Conservation (phyloP, 2,113 vertebrate genomes). For the Lamprologus lemairii region DNA sequence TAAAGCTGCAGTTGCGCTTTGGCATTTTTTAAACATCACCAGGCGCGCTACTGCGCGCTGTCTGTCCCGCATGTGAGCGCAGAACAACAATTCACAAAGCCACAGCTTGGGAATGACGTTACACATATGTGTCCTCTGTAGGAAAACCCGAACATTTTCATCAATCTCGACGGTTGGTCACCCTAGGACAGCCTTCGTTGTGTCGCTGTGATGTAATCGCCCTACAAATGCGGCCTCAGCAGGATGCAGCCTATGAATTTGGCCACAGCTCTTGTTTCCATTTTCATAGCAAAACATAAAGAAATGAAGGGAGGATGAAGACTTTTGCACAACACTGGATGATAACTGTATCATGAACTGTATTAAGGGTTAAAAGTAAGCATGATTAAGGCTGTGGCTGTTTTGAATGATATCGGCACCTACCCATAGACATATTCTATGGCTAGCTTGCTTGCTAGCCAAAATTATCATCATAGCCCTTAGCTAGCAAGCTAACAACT, state of each 20-base stretch:
- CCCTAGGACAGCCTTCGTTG: fast-evolving
- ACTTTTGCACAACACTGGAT: neutral
- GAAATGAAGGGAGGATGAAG: neutral
- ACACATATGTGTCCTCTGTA: too few species aligned
- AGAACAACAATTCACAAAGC: too few species aligned
- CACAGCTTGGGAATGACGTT: too few species aligned
- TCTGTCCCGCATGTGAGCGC: too few species aligned
- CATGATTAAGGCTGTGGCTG: neutral
- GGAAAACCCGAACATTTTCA: too few species aligned
- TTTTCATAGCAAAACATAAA: neutral
- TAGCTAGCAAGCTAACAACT: neutral
- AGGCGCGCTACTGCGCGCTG: too few species aligned
- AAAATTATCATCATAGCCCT: neutral
- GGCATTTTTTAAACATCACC: neutral
- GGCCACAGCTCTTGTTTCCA: neutral
- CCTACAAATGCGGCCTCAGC: neutral
- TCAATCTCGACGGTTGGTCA: too few species aligned
- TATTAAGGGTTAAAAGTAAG: neutral
- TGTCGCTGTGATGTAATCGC: neutral
- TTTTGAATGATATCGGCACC: neutral
- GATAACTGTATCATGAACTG: neutral
- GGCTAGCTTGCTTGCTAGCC: neutral
- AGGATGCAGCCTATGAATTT: neutral
- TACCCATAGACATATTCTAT: neutral
- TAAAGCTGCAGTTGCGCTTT: neutral